Evolutionary conservation across 1,140 invertebrate genomes (phyloP).

Genomic region (Acromyrmex charruanus): DNA sequence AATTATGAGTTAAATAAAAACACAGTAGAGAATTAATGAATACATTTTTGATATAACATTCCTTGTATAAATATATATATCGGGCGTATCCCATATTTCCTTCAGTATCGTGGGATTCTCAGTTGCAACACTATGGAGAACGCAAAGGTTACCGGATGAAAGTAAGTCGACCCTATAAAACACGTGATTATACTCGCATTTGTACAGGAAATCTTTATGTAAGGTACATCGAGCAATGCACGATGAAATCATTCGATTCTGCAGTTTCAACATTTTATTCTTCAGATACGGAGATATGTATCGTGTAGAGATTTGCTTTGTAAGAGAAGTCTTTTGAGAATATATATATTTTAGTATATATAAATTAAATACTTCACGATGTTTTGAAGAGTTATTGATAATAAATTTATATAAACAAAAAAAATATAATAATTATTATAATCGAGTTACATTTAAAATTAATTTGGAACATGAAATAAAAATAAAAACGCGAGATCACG

Average conservation of each 20-base stretch:
- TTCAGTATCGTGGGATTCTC: conserved; percentile 66
- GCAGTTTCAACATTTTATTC: background rate
- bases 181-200: conserved; percentile 68
- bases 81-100: conserved; percentile 46
- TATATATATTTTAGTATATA: conserved; percentile 1
- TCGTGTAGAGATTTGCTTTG: background rate
- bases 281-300: background rate
- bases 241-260: conserved; percentile 17
- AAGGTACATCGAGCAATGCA: conserved; percentile 46
- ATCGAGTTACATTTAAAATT: background rate
- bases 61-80: conserved; percentile 29
- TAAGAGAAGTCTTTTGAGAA: background rate
- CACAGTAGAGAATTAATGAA: background rate
- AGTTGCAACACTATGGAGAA: conserved; percentile 68
- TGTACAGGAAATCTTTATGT: conserved; percentile 55
- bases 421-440: background rate
- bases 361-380: too few species aligned
- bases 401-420: background rate
- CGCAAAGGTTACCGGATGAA: conserved; percentile 82
- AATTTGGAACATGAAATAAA: background rate
- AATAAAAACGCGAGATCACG: background rate
- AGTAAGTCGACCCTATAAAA: conserved; percentile 73
- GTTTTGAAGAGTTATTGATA: background rate
- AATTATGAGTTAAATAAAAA: background rate
- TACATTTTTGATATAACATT: background rate